Base-by-base conservation (phyloP, 2,888 invertebrate species). In the Synanthedon vespiformis region DNA sequence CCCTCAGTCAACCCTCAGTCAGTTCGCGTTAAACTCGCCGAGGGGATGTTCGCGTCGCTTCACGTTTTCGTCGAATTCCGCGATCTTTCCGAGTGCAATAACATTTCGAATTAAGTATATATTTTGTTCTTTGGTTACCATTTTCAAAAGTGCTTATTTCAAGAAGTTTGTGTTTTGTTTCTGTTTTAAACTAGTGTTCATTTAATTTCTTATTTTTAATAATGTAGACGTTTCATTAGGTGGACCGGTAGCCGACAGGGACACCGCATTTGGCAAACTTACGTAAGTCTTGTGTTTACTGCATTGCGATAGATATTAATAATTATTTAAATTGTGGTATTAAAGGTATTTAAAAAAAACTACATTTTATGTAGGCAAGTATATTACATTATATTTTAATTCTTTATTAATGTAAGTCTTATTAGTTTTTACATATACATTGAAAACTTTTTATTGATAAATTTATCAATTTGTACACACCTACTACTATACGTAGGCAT, bases 281-380 rank as follows among this genome's bases (percentile, higher is more conserved):
- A 86, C 85, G 86, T 86, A 86, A 86, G 86, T 72, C 18, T 14
- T 48, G 55, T 78, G 72, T 74, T 74, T 74, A 77, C 85, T 85
- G 86, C 86, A 86, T 67, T 86, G 86, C 86, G 84, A 80, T 82
- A 65, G 53, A 59, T 60, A 57, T 61, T 55, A 34, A 34, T 34
- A 8, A 34, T 34, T 34, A 0, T 34, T 34, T 34, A 8, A 10
- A 10, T 10, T 34, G 8, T 10, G 8, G 27, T 34, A 8, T 34
- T 2, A 34, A 27, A 27, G 34, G 1, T 4, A 22, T 22, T 4
- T 22, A 34, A 10, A 34, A 34, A 2, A 22, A 34, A 10, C 10
- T 34, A 10, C 34, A 34, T 10, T 34, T 3, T 34, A 10, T 34
- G 34, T 22, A 22, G n/a, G n/a, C n/a, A n/a, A 22, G 22, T 34